Evolutionary conservation across 2,797 vertebrate genomes (phyloP).

Genomic region (Calcarius lapponicus): DNA sequence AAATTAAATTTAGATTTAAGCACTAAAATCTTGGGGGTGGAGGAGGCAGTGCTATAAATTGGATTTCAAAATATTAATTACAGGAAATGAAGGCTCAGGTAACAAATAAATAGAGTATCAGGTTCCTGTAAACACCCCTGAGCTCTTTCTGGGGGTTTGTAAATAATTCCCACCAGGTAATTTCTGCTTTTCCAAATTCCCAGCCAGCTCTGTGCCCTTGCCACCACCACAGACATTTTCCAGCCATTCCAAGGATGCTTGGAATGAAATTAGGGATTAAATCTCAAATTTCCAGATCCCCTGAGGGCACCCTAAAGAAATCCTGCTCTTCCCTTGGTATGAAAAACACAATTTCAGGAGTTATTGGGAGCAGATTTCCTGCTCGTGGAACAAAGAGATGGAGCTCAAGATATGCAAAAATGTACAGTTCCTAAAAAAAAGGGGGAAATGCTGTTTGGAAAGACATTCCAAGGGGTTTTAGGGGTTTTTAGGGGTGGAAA

Average conservation of each 20-base stretch:
- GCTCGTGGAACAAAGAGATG: conserved; percentile 24
- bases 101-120: not conserved
- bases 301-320: not conserved
- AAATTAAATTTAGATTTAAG: not conserved
- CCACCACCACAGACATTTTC: not conserved
- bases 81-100: not conserved
- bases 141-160: rapidly evolving
- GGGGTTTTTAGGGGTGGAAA: not conserved
- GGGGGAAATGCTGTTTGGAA: not conserved
- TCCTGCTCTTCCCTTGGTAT: not conserved
- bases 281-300: not conserved
- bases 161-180: not conserved
- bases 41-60: not conserved
- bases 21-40: not conserved
- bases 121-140: not conserved
- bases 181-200: not conserved
- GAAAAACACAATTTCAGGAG: not conserved
- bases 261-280: not conserved
- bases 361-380: conserved; percentile 45
- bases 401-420: conserved; percentile 45
- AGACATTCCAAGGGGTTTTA: not conserved
- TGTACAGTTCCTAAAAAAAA: not conserved
- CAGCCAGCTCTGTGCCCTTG: not conserved
- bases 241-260: not conserved
- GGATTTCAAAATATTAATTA: not conserved